Conservation (phyloP, 2,888 invertebrate genomes). For the Biston betularia region DNA sequence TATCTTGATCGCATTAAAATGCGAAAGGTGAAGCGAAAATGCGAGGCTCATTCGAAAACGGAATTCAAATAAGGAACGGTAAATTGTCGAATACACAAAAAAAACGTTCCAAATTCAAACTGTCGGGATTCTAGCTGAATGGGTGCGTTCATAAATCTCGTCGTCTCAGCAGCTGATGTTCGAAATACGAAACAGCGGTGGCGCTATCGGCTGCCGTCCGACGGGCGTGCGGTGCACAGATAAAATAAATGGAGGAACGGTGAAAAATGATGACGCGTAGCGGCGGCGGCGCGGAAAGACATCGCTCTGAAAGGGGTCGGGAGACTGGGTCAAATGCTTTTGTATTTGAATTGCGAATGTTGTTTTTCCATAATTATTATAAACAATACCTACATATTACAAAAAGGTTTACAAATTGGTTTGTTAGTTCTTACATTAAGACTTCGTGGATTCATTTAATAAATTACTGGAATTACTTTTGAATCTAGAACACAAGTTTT, state of each 20-base stretch:
- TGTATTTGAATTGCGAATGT: slow-evolving; percentile 35
- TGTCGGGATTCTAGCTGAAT: slow-evolving; percentile 76
- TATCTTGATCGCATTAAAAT: slow-evolving; percentile 31
- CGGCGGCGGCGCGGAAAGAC: slow-evolving; percentile 73
- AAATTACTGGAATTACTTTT: background rate
- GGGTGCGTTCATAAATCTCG: slow-evolving; percentile 81
- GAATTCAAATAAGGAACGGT: slow-evolving; percentile 39
- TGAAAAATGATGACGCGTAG: slow-evolving; percentile 83
- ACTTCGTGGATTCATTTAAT: background rate
- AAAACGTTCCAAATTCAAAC: slow-evolving; percentile 71
- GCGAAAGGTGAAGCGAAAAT: slow-evolving; percentile 35
- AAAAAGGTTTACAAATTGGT: background rate
- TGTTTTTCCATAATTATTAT: slow-evolving; percentile 14
- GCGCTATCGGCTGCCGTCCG: slow-evolving; percentile 70
- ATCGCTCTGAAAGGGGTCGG: slow-evolving; percentile 66
- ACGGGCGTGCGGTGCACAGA: slow-evolving; percentile 81
- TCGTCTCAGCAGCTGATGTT: slow-evolving; percentile 82
- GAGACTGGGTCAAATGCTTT: slow-evolving; percentile 62
- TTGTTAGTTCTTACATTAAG: background rate
- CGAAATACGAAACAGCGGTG: slow-evolving; percentile 71
- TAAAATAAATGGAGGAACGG: slow-evolving; percentile 84
- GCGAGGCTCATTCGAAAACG: slow-evolving; percentile 28
- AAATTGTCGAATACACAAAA: slow-evolving; percentile 56
- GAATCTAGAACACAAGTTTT: slow-evolving; percentile 14
- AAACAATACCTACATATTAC: background rate